Evolutionary conservation across 2,888 invertebrate genomes (phyloP).

Genomic region (Melanostoma mellinum): DNA sequence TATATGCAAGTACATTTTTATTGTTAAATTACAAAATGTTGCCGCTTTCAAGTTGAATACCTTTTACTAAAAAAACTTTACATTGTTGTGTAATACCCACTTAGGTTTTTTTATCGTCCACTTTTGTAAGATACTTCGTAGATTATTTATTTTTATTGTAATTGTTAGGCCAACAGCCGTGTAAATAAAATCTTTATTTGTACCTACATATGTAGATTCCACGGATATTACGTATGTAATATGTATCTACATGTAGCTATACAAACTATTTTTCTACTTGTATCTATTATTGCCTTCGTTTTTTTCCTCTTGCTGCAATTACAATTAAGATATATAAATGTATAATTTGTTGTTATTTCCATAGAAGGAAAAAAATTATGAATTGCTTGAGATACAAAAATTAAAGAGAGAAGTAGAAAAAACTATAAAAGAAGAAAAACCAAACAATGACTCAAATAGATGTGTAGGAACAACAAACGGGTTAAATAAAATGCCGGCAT

Average conservation of each 20-base stretch:
- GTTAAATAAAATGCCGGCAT: conserved; percentile 71
- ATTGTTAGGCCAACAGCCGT: conserved; percentile 70
- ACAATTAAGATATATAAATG: conserved; percentile 69
- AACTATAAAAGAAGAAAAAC: conserved; percentile 55
- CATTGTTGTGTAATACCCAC: conserved; percentile 44
- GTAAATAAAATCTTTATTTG: conserved; percentile 70
- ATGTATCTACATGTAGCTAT: conserved; percentile 7
- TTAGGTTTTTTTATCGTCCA: conserved; percentile 47
- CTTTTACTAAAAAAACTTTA: conserved; percentile 44
- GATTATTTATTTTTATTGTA: conserved; percentile 63
- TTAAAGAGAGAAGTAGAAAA: conserved; percentile 28
- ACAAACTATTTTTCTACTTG: conserved; percentile 46
- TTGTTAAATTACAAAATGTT: conserved; percentile 68
- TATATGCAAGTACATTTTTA: conserved; percentile 55
- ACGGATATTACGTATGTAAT: conserved; percentile 62
- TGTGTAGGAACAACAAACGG: conserved; percentile 61
- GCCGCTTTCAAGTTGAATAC: conserved; percentile 58
- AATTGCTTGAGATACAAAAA: conserved; percentile 66
- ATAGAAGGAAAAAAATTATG: conserved; percentile 47
- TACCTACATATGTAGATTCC: conserved; percentile 62
- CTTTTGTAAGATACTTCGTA: conserved; percentile 44
- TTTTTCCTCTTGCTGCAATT: conserved; percentile 60
- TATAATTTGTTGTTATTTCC: conserved; percentile 69
- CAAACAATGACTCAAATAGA: conserved; percentile 60
- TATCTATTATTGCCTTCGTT: conserved; percentile 42